Percentiles rank a stretch among this genome's conserved stretches.
These are phyloP conservation scores for Sterna hirundo DNA, from an alignment of 2,113 vertebrate genomes.

Conservation along the genomic window DNA sequence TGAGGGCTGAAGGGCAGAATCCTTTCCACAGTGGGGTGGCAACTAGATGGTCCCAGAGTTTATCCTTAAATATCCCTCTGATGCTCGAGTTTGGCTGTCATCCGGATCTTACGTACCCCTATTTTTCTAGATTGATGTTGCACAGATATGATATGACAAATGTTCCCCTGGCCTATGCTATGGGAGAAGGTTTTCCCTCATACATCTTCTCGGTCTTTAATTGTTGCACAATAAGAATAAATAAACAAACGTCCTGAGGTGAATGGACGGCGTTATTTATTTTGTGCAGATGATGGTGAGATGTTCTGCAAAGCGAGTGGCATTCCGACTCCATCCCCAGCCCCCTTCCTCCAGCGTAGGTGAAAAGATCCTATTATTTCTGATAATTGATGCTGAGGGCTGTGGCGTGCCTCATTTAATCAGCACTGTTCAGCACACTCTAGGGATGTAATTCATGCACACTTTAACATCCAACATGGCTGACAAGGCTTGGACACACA, in stretches of 20 bases:
- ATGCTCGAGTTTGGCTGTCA: background rate
- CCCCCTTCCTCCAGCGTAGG: conserved; percentile 34
- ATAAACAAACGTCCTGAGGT: background rate
- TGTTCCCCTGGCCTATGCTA: background rate
- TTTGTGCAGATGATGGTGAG: background rate
- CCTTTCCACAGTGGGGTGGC: background rate
- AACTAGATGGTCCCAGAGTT: background rate
- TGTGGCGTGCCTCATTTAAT: conserved; percentile 54
- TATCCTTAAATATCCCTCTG: background rate
- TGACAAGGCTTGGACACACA: conserved; percentile 8
- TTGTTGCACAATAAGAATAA: background rate
- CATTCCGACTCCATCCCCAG: background rate
- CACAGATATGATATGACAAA: background rate
- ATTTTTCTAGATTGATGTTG: background rate
- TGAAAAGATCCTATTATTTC: conserved; percentile 56
- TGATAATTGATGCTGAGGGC: conserved; percentile 67
- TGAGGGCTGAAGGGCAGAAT: background rate
- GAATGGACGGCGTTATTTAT: background rate
- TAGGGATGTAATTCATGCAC: conserved; percentile 28
- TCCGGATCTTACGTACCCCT: accelerated
- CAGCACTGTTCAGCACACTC: conserved; percentile 20
- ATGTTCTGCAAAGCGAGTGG: background rate
- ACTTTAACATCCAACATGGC: conserved; percentile 33
- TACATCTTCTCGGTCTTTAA: background rate
- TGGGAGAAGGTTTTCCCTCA: background rate